Conservation (phyloP, 2,888 invertebrate species). For the Morinoia aosen region DNA sequence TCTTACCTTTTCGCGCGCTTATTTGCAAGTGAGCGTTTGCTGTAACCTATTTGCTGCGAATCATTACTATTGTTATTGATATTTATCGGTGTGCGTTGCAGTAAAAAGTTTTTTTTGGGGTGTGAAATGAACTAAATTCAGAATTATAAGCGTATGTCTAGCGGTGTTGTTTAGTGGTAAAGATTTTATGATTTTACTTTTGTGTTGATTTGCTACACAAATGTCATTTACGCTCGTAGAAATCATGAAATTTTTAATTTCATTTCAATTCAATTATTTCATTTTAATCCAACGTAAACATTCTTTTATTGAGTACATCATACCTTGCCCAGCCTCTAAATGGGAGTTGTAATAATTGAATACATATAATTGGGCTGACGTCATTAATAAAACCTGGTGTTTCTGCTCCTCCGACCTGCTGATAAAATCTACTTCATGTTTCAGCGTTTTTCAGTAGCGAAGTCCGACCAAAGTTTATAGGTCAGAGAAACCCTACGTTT, state of each 20-base stretch:
- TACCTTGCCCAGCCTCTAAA: background rate
- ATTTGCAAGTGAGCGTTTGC: background rate
- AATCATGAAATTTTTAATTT: background rate
- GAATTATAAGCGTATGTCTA: background rate
- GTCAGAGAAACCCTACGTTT: background rate
- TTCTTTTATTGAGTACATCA: background rate
- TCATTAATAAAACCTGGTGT: too few species aligned
- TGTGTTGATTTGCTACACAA: background rate
- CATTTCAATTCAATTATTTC: background rate
- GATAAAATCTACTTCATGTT: background rate
- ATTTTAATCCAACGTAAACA: background rate
- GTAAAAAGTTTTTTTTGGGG: background rate
- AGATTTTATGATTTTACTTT: background rate
- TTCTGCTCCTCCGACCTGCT: background rate
- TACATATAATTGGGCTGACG: background rate
- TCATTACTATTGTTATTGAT: background rate
- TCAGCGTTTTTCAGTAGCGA: background rate
- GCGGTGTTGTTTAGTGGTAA: background rate
- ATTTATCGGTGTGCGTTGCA: background rate
- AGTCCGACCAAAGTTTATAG: background rate
- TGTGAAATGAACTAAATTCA: background rate
- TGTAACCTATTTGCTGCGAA: background rate
- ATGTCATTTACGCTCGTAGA: background rate
- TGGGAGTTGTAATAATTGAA: background rate
- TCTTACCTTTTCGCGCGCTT: background rate